Evolutionary conservation across 2,888 invertebrate genomes (phyloP).

Genomic region (Eueremaeus valkanovi): DNA sequence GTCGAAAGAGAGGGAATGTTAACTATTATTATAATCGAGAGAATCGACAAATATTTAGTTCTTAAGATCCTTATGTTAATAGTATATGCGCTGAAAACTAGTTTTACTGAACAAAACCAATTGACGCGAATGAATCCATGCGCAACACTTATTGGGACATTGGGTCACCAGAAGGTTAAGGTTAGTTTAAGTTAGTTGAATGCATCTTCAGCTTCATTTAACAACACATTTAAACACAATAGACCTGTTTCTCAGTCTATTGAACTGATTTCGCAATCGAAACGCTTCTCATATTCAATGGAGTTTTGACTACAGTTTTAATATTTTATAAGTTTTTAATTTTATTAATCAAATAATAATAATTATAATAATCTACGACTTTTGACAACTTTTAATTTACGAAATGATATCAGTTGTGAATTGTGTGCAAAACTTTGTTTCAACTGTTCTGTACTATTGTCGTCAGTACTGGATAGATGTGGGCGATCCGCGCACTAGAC

Average conservation of each 20-base stretch:
- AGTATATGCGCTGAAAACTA: neutral
- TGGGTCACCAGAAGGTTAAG: no score
- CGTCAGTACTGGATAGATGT: slow-evolving; percentile 40
- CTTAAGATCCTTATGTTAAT: neutral
- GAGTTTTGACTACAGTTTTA: no score
- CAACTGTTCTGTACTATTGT: slow-evolving; percentile 21
- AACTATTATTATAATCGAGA: neutral
- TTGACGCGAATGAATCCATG: slow-evolving; percentile 2
- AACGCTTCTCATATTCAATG: no score
- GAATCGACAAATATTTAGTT: slow-evolving; percentile 3
- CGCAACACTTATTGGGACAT: slow-evolving; percentile 13
- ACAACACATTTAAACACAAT: no score
- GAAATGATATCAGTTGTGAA: neutral
- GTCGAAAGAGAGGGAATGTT: neutral
- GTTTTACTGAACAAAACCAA: neutral
- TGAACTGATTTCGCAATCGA: no score
- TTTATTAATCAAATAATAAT: no score
- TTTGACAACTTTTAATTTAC: no score
- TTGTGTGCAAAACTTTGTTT: neutral
- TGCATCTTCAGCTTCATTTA: no score
- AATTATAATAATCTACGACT: no score
- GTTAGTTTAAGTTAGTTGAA: no score
- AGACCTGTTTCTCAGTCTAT: no score
- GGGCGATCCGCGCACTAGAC: slow-evolving; percentile 36
- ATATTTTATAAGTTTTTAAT: no score